phyloP scores from a whole-genome alignment of 2,888 invertebrate genomes.

The Lasius platythorax region DNA sequence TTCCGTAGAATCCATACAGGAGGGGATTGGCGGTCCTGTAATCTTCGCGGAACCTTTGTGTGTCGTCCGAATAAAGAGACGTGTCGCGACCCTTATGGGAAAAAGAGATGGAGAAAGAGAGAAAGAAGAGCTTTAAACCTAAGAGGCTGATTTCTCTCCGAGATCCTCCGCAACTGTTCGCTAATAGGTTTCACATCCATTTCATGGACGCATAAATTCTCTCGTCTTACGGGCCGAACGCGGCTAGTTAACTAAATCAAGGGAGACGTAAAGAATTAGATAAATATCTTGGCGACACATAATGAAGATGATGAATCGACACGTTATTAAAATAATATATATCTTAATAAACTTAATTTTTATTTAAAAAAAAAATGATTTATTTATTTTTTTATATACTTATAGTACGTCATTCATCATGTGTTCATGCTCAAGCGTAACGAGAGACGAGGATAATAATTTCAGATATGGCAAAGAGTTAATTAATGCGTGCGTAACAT shows the following conservation, averaged over 20 bases:
- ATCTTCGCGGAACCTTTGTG: slow-evolving; percentile 84
- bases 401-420: not conserved
- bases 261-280: not conserved
- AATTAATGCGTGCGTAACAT: not conserved
- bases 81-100: slow-evolving; percentile 73
- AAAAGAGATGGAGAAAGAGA: slow-evolving; percentile 62
- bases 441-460: not conserved
- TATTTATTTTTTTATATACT: not conserved
- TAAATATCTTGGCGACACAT: not conserved
- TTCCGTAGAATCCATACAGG: slow-evolving; percentile 80
- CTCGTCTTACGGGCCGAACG: not conserved
- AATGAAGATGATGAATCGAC: not conserved
- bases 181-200: slow-evolving; percentile 52
- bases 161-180: slow-evolving; percentile 52
- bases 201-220: slow-evolving; percentile 35
- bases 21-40: slow-evolving; percentile 82
- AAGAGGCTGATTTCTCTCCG: slow-evolving; percentile 67
- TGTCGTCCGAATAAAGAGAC: slow-evolving; percentile 82
- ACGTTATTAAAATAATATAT: not conserved
- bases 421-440: not conserved
- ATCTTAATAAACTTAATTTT: not conserved
- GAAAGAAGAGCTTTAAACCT: slow-evolving; percentile 71
- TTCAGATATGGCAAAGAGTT: not conserved
- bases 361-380: not conserved
- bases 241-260: not conserved